These are phyloP conservation scores for Rotaria magnacalcarata DNA, from an alignment of 2,888 invertebrate species.

Conservation along the genomic window DNA sequence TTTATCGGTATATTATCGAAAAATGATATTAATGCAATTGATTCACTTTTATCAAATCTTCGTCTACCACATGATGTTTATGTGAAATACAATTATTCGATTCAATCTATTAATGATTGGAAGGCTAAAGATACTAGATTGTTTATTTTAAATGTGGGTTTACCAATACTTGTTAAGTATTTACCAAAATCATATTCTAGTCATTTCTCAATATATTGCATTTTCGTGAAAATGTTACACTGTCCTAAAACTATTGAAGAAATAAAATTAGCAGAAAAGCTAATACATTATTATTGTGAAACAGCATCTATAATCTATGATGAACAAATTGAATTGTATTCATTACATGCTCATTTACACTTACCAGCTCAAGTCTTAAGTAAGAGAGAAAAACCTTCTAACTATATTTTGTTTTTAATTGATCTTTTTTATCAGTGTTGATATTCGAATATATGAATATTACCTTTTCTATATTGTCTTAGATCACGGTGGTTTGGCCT, in stretches of 20 bases:
- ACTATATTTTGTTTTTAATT: background rate
- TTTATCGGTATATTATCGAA: background rate
- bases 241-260: background rate
- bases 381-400: background rate
- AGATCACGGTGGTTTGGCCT: background rate
- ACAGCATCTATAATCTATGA: background rate
- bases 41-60: background rate
- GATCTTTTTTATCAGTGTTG: background rate
- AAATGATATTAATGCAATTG: background rate
- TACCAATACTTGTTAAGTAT: background rate
- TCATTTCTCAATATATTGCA: background rate
- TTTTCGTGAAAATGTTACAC: background rate
- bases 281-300: background rate
- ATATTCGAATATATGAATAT: background rate
- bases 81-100: background rate
- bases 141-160: background rate
- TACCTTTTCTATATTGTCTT: background rate
- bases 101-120: background rate
- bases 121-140: background rate
- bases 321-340: background rate
- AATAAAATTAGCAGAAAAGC: background rate
- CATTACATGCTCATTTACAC: constrained; percentile 12
- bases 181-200: background rate
- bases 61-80: constrained; percentile 15
- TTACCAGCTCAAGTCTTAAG: background rate